Conservation (phyloP, 2,113 vertebrate genomes). For the Columbina picui region DNA sequence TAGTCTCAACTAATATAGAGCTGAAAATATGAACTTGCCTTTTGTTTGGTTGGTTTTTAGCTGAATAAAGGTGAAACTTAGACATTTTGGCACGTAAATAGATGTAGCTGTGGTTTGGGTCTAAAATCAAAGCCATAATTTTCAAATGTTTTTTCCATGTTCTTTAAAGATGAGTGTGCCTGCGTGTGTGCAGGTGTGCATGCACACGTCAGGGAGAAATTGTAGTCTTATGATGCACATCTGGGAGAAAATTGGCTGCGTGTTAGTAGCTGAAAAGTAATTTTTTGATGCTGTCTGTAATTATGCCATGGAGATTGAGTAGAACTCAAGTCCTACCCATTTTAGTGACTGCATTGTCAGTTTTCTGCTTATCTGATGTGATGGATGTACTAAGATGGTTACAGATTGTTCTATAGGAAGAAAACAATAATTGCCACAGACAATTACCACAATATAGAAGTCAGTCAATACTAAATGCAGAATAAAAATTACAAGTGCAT, state of each 20-base stretch:
- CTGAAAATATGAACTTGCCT: not conserved
- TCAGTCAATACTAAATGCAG: not conserved
- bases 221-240: not conserved
- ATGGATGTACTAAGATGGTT: not conserved
- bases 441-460: not conserved
- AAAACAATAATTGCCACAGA: not conserved
- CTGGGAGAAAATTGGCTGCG: not conserved
- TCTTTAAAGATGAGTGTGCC: not conserved
- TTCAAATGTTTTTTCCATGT: not conserved
- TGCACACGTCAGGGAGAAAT: not conserved
- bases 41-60: not conserved
- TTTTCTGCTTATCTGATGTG: not conserved
- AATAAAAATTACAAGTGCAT: not conserved
- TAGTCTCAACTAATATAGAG: not conserved
- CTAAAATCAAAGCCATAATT: not conserved
- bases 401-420: not conserved
- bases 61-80: not conserved
- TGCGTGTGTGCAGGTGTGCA: not conserved
- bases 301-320: not conserved
- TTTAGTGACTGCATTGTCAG: not conserved
- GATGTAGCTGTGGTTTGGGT: not conserved
- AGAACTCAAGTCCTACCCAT: not conserved
- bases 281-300: not conserved
- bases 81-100: not conserved
- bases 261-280: not conserved